Base-by-base conservation (phyloP, 1,140 invertebrate species). In the Lasioglossum albipes region DNA sequence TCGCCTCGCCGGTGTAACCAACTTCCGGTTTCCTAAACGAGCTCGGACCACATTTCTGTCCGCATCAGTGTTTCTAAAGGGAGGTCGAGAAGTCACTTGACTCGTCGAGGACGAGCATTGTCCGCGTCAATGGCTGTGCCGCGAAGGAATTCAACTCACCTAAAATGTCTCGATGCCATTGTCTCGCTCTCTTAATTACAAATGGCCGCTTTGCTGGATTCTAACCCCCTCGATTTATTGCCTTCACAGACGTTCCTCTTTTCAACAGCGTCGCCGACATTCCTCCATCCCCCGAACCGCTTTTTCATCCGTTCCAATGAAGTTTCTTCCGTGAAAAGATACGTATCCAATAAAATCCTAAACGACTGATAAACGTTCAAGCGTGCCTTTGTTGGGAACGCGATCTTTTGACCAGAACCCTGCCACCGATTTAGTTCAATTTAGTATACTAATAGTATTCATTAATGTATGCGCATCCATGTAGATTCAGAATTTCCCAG, bases 1-100 rank as follows among this genome's bases (percentile, higher is more conserved):
- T 87, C 82, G 79, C 27, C 27, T 27, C 27, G 52, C 71, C 72
- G 79, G 84, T 86, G 81, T 81, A 85, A 83, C 82, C 84, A 88
- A 83, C 83, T 89, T 84, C 71, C 76, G n/a, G 81, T 80, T 83
- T 73, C 61, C 54, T 79, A 79, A 82, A 86, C 86, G 81, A 77
- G 61, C 73, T 79, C 66, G 75, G 68, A 71, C 79, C 75, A 59
- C 61, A 49, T 81, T 81, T 79, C 81, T 54, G 41, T 61, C 62
- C 75, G 42, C 22, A 16, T 16, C 10, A 41, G 64, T 27, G 42
- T 72, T 61, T 66, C 62, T 22, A 67, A 82, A 82, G 81, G 42
- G 81, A 82, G 75, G 81, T 82, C 75, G 75, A 82, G 69, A 41
- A 65, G 75, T 70, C 81, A 79, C 81, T 82, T 61, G 75, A 81